Base-by-base conservation (phyloP, 2,888 invertebrate species). In the Nephrotoma appendiculata region DNA sequence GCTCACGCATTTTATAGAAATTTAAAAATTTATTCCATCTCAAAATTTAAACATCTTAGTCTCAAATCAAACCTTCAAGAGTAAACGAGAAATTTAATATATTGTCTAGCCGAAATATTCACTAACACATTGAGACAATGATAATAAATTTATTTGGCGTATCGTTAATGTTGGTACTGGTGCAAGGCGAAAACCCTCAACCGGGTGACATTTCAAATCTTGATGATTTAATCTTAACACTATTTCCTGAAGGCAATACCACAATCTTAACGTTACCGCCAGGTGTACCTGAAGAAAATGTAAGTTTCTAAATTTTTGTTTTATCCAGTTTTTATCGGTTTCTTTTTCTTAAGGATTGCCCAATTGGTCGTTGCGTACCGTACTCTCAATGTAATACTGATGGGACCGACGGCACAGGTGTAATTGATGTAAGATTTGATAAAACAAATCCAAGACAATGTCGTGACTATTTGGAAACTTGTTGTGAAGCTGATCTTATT, bases 391-490 rank as follows among this genome's bases (percentile, higher is more conserved):
- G 97, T 89, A 92, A 93, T 57, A 91, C 92, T 87, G 94, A 94
- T 88, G 93, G 93, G 71, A 94, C 93, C 0, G 95, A 95, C 89
- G 97, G 97, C 0, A 91, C 92, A 0, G 95, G 95, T 6, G 91
- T 96, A 48, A 94, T 97, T 86, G 96, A 97, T 89, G 95, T 97
- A 87, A 94, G 97, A 93, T 95, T 91, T 89, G 91, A 90, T 87
- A 89, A 89, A 45, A 89, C 87, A 0, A 85, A 88, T 5, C 87
- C 88, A 31, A 87, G 52, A 86, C 3, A 87, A 83, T 88, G 88
- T 85, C 15, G 48, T 43, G 52, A 87, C 44, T 90, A 90, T 88
- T 89, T 90, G 87, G 89, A 91, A 87, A 86, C 88, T 5, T 91
- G 91, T 86, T 91, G 91, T 87, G 88, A 89, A 9, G 88, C 88